A percentile compares a stretch with the other conserved stretches of the same genome.
Evolutionary conservation across 2,113 vertebrate genomes (phyloP).

Genomic region (Hippocampus comes): DNA sequence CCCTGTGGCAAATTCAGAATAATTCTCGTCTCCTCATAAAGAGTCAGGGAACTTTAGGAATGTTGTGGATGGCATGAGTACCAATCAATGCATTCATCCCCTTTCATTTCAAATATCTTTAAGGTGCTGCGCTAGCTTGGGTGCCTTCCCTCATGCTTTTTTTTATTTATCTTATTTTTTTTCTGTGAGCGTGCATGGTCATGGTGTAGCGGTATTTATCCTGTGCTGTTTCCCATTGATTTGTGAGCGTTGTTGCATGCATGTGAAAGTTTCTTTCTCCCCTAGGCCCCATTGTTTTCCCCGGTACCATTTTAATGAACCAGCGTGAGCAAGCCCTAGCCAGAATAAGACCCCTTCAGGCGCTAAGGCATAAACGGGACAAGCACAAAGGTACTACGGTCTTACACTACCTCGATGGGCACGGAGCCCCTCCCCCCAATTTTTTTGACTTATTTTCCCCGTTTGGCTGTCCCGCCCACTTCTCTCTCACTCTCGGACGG

Average conservation of each 20-base stretch:
- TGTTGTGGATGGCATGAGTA: background rate
- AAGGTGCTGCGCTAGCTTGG: constrained; percentile 43
- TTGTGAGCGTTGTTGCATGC: constrained; percentile 92
- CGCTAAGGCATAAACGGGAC: constrained; percentile 98
- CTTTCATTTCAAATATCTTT: constrained; percentile 12
- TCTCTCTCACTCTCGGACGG: constrained; percentile 66
- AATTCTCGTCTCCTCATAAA: background rate
- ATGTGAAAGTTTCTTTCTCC: constrained; percentile 98
- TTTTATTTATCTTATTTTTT: constrained; percentile 26
- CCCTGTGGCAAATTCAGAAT: background rate
- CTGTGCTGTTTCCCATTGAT: constrained; percentile 77
- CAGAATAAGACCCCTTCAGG: constrained; percentile 99
- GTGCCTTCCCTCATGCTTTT: constrained; percentile 61
- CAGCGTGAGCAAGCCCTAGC: constrained; percentile 99
- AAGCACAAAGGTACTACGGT: constrained; percentile 98
- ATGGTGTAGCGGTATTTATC: constrained; percentile 46
- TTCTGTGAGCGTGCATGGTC: constrained; percentile 61
- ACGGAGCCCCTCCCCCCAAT: constrained; percentile 53
- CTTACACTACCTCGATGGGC: constrained; percentile 82
- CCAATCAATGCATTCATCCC: constrained; percentile 17
- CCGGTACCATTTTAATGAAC: constrained; percentile 98
- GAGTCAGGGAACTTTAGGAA: background rate
- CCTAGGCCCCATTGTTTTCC: constrained; percentile 98
- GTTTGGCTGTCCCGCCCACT: constrained; percentile 72
- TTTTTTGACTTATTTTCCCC: constrained; percentile 55